Evolutionary conservation across 2,888 invertebrate genomes (phyloP).

Genomic region (Branchinecta sandiegonensis): DNA sequence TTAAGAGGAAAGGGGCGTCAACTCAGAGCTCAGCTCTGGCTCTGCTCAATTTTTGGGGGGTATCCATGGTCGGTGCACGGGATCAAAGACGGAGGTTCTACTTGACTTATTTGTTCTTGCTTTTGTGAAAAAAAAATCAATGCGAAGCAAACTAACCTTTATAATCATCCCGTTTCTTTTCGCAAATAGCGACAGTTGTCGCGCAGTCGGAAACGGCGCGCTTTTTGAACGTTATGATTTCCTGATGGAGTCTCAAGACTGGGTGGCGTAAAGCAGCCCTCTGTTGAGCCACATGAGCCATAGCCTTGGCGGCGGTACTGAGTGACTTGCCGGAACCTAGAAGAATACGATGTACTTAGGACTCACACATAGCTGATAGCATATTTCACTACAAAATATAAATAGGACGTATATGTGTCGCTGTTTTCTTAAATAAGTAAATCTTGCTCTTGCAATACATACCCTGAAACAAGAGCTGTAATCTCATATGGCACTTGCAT

Average conservation of each 20-base stretch:
- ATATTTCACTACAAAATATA: no score
- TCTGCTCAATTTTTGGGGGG: no score
- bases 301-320: constrained; percentile 65
- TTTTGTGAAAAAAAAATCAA: neutral
- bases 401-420: no score
- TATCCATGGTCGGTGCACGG: no score
- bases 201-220: constrained; percentile 87
- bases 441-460: no score
- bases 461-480: no score
- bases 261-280: constrained; percentile 72
- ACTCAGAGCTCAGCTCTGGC: no score
- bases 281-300: constrained; percentile 82
- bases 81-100: no score
- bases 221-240: constrained; percentile 88
- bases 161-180: constrained; percentile 87
- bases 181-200: constrained; percentile 81
- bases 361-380: neutral
- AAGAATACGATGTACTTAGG: neutral
- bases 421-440: no score
- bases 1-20: no score
- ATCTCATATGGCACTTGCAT: no score
- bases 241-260: constrained; percentile 70
- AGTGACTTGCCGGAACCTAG: constrained; percentile 63
- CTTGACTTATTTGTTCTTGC: no score
- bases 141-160: constrained; percentile 59